phyloP scores from a whole-genome alignment of 2,797 vertebrate genomes.

The Phataginus tetradactyla region DNA sequence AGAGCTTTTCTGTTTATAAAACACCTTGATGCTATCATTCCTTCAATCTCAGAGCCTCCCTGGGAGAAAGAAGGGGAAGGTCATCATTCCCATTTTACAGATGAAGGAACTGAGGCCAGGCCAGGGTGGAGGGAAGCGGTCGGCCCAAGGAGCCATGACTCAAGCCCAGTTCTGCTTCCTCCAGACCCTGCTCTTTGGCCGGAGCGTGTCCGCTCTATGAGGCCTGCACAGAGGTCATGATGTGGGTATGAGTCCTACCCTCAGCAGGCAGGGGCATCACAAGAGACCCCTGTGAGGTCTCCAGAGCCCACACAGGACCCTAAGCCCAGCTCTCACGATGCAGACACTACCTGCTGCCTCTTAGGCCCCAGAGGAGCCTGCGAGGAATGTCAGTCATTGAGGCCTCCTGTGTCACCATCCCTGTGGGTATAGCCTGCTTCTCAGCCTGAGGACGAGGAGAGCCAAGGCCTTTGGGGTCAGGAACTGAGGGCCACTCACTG shows the following conservation, averaged over 20 bases:
- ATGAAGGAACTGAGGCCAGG: not conserved
- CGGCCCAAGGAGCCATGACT: not conserved
- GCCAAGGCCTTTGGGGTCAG: not conserved
- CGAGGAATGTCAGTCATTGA: not conserved
- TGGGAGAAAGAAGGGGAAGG: not conserved
- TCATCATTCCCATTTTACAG: not conserved
- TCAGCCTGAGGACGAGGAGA: not conserved
- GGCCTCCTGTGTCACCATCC: not conserved
- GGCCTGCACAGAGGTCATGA: not conserved
- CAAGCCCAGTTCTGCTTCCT: not conserved
- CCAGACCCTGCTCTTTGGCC: not conserved
- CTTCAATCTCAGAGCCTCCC: not conserved
- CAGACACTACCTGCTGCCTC: not conserved
- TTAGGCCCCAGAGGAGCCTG: not conserved
- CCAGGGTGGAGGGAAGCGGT: not conserved
- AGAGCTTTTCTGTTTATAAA: not conserved
- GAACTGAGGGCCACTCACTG: not conserved
- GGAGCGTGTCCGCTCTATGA: not conserved
- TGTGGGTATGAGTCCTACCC: not conserved
- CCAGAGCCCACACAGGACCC: not conserved
- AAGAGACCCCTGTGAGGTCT: not conserved
- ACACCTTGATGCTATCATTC: not conserved
- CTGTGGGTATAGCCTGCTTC: not conserved
- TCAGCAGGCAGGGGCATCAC: not conserved
- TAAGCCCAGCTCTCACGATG: not conserved